A percentile compares a stretch with the other conserved stretches of the same genome.
These are phyloP conservation scores for Takifugu rubripes DNA, from an alignment of 2,797 vertebrate species.

Conservation along the genomic window DNA sequence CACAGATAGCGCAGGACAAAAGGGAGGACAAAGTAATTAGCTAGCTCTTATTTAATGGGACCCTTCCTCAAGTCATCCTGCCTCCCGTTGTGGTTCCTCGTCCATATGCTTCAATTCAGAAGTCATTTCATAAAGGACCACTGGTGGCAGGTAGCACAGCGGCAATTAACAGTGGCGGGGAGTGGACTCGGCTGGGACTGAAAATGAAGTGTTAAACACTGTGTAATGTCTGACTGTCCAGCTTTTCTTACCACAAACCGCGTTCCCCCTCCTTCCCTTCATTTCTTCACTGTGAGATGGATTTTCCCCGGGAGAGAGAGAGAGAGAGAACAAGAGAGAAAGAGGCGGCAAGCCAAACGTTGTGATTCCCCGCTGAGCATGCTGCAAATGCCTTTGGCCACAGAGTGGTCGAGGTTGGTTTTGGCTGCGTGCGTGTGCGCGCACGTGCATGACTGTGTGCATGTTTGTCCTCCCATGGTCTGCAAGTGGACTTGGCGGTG, in stretches of 20 bases:
- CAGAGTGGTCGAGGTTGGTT: conserved; percentile 42
- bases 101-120: conserved; percentile 67
- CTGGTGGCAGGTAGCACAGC: conserved; percentile 64
- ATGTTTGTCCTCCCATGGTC: conserved; percentile 53
- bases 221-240: conserved; percentile 66
- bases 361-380: conserved; percentile 49
- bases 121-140: conserved; percentile 68
- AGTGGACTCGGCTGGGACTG: conserved; percentile 56
- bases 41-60: conserved; percentile 79
- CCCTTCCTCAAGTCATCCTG: conserved; percentile 65
- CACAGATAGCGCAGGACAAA: conserved; percentile 74
- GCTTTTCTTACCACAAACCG: conserved; percentile 31
- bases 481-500: conserved; percentile 56
- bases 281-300: conserved; percentile 25
- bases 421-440: conserved; percentile 43
- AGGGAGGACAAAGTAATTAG: conserved; percentile 84
- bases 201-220: conserved; percentile 68
- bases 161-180: conserved; percentile 57
- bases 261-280: neutral
- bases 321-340: conserved; percentile 27
- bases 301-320: conserved; percentile 48
- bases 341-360: conserved; percentile 42
- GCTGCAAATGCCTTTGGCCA: conserved; percentile 53
- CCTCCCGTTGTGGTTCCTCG: conserved; percentile 54
- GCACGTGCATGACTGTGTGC: neutral